Base-by-base conservation (phyloP, 2,113 vertebrate species). In the Tenrec ecaudatus region DNA sequence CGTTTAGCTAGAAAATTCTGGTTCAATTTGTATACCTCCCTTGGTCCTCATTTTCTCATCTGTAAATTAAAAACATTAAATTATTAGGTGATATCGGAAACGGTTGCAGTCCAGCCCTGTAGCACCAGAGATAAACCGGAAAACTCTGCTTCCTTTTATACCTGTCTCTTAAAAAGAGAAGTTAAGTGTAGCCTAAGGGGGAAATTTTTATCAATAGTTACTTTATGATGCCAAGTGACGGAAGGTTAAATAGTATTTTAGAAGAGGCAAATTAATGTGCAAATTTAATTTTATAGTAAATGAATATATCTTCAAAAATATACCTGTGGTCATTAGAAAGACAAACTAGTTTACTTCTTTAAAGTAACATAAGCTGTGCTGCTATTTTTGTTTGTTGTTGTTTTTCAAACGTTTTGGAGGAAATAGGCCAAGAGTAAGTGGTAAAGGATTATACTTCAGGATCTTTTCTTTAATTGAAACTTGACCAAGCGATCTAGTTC, bases 1-100 rank as follows among this genome's bases (percentile, higher is more conserved):
- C n/a, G 80, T 76, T 90, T 73, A 90, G 14, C 47, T 93, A 14
- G 4, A 19, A 27, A 85, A 69, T 11, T 89, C 77, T 71, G 31
- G 22, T 58, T 84, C 92, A 94, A 91, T 89, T 77, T 84, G 20
- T 75, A 78, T 93, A 81, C 2, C 57, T 79, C 73, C 12, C 4
- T 25, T 36, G 3, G 25, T 64, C 36, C 29, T 71, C 29, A 80
- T 90, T 83, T 93, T 75, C 57, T 93, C 79, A 64, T 86, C 33
- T 93, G 22, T 92, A 66, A 93, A 84, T 86, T 80, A 38, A 95
- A 93, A 8, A 8, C 36, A 6, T 79, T 86, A 91, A 81, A 69
- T 89, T 38, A 84, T 71, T 66, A 76, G n/a, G 76, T 91, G n/a
- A 90, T 66, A 25, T 89, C 71, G 88, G 75, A 82, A 92, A 79